A percentile compares a stretch with the other conserved stretches of the same genome.
phyloP scores from a whole-genome alignment of 30 jellyfish, hydroid and myxozoan genomes.

The Haliclystus octoradiatus region DNA sequence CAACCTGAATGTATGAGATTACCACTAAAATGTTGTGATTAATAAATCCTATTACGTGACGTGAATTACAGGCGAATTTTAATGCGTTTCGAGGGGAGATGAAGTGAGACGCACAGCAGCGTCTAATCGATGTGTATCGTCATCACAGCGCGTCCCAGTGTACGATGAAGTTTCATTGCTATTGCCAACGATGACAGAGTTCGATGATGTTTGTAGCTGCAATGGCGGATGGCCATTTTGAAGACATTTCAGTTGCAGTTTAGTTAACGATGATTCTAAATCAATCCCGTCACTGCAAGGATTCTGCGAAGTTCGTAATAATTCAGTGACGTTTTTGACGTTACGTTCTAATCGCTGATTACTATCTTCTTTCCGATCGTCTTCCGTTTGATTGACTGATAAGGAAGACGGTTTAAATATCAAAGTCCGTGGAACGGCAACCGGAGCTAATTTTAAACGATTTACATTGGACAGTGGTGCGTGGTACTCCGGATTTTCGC shows the following conservation, averaged over 20 bases:
- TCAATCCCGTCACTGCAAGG: not conserved
- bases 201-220: not conserved
- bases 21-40: no score
- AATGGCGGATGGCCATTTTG: not conserved
- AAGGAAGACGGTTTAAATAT: not conserved
- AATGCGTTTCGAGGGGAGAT: no score
- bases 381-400: not conserved
- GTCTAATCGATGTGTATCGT: no score
- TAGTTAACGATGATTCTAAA: not conserved
- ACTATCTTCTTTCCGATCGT: not conserved
- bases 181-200: not conserved
- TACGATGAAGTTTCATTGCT: not conserved
- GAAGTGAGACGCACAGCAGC: no score
- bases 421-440: not conserved
- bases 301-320: constrained; percentile 38
- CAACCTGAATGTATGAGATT: no score
- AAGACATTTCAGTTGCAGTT: not conserved
- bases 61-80: no score
- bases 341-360: constrained; percentile 59
- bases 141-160: not conserved
- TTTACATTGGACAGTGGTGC: not conserved
- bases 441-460: not conserved
- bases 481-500: not conserved
- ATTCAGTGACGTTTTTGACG: constrained; percentile 75
- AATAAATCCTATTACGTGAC: no score